A percentile compares a stretch with the other conserved stretches of the same genome.
phyloP scores from a whole-genome alignment of 2,888 invertebrate species.

The Himalopsyche japonica region DNA sequence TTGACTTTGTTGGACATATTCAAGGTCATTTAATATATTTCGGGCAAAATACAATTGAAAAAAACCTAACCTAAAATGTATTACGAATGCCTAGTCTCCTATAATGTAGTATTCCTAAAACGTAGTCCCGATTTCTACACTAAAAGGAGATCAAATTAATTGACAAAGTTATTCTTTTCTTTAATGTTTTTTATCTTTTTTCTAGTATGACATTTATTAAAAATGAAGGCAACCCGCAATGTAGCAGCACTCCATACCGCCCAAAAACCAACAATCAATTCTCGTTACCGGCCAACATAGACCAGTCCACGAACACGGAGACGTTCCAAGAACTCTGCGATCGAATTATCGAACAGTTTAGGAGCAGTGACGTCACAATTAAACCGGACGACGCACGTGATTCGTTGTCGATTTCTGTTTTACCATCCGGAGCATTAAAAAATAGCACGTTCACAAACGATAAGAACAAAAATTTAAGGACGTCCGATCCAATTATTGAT shows the following conservation, averaged over 20 bases:
- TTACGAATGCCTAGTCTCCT: too few relatives aligned
- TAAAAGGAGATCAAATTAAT: too few relatives aligned
- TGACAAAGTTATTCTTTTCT: too few relatives aligned
- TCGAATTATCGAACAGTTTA: slow-evolving; percentile 47
- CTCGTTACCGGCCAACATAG: neutral
- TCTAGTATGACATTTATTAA: slow-evolving; percentile 3
- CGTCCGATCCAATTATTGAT: neutral
- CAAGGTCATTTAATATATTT: too few relatives aligned
- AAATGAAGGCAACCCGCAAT: slow-evolving; percentile 20
- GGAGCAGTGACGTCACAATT: slow-evolving; percentile 41
- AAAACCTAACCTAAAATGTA: too few relatives aligned
- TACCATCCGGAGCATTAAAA: neutral
- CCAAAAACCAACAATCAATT: neutral
- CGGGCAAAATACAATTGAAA: too few relatives aligned
- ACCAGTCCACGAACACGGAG: slow-evolving; percentile 49
- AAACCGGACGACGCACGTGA: slow-evolving; percentile 32
- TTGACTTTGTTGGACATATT: too few relatives aligned
- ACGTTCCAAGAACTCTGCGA: slow-evolving; percentile 55
- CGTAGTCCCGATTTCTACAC: too few relatives aligned
- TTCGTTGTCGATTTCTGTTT: neutral
- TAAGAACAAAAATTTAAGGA: neutral
- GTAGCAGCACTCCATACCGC: slow-evolving; percentile 36
- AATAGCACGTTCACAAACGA: neutral
- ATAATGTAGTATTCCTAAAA: too few relatives aligned
- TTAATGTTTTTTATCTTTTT: neutral